phyloP scores from a whole-genome alignment of 2,888 invertebrate species.

The Bombylius discolor region DNA sequence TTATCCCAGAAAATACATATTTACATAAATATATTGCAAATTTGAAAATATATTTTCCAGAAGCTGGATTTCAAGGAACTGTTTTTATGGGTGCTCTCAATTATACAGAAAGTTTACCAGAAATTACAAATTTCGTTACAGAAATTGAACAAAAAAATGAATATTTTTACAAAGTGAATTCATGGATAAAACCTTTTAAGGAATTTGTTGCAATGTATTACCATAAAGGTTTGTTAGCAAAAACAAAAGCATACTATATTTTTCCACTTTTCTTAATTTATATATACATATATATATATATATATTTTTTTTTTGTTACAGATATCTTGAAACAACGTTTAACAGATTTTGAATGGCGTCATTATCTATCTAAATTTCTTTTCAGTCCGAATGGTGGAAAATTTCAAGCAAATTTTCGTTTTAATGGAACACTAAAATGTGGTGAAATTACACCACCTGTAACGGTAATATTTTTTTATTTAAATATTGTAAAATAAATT shows the following conservation, averaged over 20 bases:
- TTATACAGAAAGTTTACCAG: slow-evolving; percentile 47
- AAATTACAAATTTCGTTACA: slow-evolving; percentile 43
- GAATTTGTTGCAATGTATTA: slow-evolving; percentile 47
- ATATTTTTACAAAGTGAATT: slow-evolving; percentile 41
- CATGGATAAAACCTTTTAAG: slow-evolving; percentile 55
- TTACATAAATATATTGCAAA: slow-evolving; percentile 46
- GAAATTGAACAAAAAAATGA: slow-evolving; percentile 41
- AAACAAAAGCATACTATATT: background rate
- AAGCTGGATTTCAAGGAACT: slow-evolving; percentile 47
- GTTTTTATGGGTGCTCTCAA: slow-evolving; percentile 54
- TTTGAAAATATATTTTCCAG: slow-evolving; percentile 50
- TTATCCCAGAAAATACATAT: slow-evolving; percentile 58
- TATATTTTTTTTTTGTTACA: slow-evolving; percentile 17
- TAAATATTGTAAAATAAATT: background rate
- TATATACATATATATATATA: too few species aligned
- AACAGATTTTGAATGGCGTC: slow-evolving; percentile 44
- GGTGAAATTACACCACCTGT: slow-evolving; percentile 47
- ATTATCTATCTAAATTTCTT: slow-evolving; percentile 54
- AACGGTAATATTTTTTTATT: slow-evolving; percentile 29
- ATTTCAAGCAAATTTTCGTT: slow-evolving; percentile 55
- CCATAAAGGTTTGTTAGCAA: slow-evolving; percentile 36
- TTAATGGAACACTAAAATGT: slow-evolving; percentile 46
- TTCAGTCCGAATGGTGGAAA: slow-evolving; percentile 55
- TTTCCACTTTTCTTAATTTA: background rate
- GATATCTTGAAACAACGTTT: slow-evolving; percentile 39